Base-by-base conservation (phyloP, 1,140 invertebrate genomes). In the Physella acuta region DNA sequence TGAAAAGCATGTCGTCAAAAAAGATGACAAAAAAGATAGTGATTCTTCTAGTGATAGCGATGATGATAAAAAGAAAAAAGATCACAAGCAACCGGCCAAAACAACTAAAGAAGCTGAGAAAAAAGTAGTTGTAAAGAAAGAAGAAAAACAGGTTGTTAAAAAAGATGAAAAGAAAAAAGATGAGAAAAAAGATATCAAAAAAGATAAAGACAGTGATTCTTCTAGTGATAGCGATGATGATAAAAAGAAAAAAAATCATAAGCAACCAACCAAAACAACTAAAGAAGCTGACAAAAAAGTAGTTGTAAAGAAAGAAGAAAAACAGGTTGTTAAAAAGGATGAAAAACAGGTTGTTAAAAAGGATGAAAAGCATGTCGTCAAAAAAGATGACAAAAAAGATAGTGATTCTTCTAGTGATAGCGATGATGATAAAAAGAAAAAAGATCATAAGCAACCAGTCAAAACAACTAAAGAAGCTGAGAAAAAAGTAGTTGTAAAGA, bases 31-130 rank as follows among this genome's bases (percentile, higher is more conserved):
- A n/a, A n/a, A n/a, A n/a, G n/a, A n/a, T n/a, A n/a, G n/a, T n/a
- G n/a, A n/a, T 1, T 51, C n/a, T 34, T 28, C 66, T 49, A 63
- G 53, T 52, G 71, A 68, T 30, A 78, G 75, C 34, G 71, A n/a
- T n/a, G n/a, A n/a, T n/a, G n/a, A n/a, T n/a, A n/a, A n/a, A n/a
- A n/a, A n/a, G 28, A 73, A 76, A 60, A 37, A 62, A 39, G 30
- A 30, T 34, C 5, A 62, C 28, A 26, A 62, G 20, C 34, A 62
- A 39, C 34, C 39, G 44, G 17, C n/a, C n/a, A n/a, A n/a, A n/a
- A n/a, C n/a, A 34, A 39, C 34, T 34, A 56, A 55, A 26, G 33
- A 53, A 24, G 31, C 30, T 17, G 28, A 30, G n/a, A 37, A 62
- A 24, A 30, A 44, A 17, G 30, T 16, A 44, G 30, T 30, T 14